Conservation (phyloP, 2,113 vertebrate genomes). For the Diphyllodes magnificus region DNA sequence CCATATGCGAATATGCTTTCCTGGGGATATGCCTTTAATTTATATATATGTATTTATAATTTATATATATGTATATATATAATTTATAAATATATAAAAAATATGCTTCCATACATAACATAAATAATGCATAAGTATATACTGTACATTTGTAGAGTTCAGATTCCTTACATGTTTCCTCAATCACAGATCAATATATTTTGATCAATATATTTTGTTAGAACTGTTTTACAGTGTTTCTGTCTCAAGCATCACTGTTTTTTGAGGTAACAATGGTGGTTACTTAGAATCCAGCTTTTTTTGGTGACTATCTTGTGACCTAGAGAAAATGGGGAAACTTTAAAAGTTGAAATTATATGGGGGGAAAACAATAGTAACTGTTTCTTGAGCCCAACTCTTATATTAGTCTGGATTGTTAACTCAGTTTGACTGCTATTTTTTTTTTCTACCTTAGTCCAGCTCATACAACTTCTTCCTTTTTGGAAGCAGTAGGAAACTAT, state of each 20-base stretch:
- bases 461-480: background rate
- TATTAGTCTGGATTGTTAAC: background rate
- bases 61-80: too few species aligned
- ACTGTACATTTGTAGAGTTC: background rate
- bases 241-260: background rate
- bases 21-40: background rate
- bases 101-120: background rate
- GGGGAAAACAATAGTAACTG: background rate
- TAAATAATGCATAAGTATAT: background rate
- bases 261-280: background rate
- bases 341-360: background rate
- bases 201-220: background rate
- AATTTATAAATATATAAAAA: too few species aligned
- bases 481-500: background rate
- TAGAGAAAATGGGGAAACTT: background rate
- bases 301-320: background rate
- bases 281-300: background rate
- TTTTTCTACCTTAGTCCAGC: background rate
- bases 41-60: too few species aligned
- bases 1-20: background rate
- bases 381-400: background rate
- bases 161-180: background rate
- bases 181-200: background rate
- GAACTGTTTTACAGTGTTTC: background rate
- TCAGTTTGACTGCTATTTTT: background rate